Conservation (phyloP, 2,113 vertebrate genomes). For the Labeo catla region DNA sequence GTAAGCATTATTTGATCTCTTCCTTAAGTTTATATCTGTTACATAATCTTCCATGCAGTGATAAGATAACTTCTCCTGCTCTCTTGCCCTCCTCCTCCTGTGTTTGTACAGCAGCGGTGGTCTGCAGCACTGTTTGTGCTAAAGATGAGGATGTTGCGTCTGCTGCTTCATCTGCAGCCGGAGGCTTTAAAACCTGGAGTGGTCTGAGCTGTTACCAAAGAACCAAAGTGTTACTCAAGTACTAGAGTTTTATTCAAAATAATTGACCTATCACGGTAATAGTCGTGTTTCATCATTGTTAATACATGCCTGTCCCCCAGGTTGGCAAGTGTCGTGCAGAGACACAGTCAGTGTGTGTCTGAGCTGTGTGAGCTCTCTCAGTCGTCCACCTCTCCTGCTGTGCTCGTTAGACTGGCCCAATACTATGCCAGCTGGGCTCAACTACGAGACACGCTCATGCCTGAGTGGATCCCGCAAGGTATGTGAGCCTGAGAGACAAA, state of each 20-base stretch:
- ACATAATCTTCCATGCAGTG: background rate
- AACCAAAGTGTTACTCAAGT: slow-evolving; percentile 74
- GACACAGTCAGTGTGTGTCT: slow-evolving; percentile 69
- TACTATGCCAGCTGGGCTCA: slow-evolving; percentile 78
- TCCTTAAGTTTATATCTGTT: background rate
- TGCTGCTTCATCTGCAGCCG: slow-evolving; percentile 63
- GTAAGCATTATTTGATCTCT: slow-evolving; percentile 50
- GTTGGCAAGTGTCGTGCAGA: slow-evolving; percentile 65
- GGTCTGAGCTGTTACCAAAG: slow-evolving; percentile 65
- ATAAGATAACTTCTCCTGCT: background rate
- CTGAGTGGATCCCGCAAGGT: slow-evolving; percentile 73
- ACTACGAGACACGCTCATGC: slow-evolving; percentile 70
- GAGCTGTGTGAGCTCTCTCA: slow-evolving; percentile 71
- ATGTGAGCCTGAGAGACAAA: background rate
- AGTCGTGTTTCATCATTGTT: background rate
- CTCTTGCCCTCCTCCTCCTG: background rate
- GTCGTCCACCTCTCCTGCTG: slow-evolving; percentile 60
- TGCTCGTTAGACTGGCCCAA: slow-evolving; percentile 72
- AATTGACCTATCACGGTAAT: background rate
- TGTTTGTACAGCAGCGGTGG: slow-evolving; percentile 57
- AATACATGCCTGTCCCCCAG: slow-evolving; percentile 57
- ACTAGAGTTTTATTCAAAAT: background rate
- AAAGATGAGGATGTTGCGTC: slow-evolving; percentile 65
- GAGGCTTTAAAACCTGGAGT: slow-evolving; percentile 68
- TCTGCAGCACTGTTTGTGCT: slow-evolving; percentile 68